These are phyloP conservation scores for Sander vitreus DNA, from an alignment of 2,113 vertebrate species.

Conservation along the genomic window DNA sequence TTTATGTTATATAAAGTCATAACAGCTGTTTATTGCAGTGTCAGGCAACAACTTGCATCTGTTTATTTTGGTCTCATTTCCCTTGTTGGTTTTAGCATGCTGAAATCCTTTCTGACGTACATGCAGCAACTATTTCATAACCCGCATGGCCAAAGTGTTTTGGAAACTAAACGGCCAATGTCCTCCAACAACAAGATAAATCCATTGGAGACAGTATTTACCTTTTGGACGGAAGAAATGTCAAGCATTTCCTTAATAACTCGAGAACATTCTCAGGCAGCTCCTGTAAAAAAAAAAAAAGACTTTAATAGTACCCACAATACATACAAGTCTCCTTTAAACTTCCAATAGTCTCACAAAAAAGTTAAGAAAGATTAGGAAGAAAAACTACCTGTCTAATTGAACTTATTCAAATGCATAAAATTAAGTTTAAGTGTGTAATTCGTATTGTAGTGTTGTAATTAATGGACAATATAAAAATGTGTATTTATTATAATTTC, in stretches of 20 bases:
- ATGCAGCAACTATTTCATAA: not conserved
- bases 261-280: conserved; percentile 87
- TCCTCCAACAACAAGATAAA: conserved; percentile 19
- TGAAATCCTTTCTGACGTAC: conserved; percentile 4
- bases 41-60: not conserved
- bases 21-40: not conserved
- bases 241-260: conserved; percentile 94
- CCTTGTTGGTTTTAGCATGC: conserved; percentile 2
- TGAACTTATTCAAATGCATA: not conserved
- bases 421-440: not conserved
- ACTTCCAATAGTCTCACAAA: not conserved
- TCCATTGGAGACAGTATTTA: conserved; percentile 60
- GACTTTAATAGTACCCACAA: not conserved
- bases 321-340: not conserved
- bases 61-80: conserved; percentile 17
- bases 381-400: not conserved
- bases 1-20: not conserved
- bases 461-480: not conserved
- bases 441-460: no score
- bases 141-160: conserved; percentile 2
- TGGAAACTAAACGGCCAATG: conserved; percentile 19
- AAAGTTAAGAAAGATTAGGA: not conserved
- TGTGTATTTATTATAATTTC: not conserved
- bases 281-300: conserved; percentile 79
- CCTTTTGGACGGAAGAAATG: conserved; percentile 94